These are phyloP conservation scores for Streblospio benedicti DNA, from an alignment of 1,140 invertebrate genomes.

Conservation along the genomic window DNA sequence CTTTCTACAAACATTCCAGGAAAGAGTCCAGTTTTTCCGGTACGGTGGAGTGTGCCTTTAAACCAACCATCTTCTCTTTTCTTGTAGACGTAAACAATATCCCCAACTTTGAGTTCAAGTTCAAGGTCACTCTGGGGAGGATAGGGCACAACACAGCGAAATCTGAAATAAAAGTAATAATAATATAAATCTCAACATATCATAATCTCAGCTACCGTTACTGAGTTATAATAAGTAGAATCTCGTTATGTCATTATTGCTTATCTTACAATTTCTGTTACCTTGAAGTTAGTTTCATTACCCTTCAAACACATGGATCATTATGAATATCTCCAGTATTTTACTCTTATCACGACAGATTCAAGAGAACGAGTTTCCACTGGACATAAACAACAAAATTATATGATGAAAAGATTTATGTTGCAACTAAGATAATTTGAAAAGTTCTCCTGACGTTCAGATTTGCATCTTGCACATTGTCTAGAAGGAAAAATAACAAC, in stretches of 20 bases:
- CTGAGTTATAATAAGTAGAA: neutral
- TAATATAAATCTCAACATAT: neutral
- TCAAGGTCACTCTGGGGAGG: slow-evolving; percentile 91
- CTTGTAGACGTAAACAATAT: slow-evolving; percentile 82
- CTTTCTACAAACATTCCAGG: slow-evolving; percentile 84
- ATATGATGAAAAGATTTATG: too few species aligned
- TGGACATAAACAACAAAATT: too few species aligned
- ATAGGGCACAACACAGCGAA: slow-evolving; percentile 83
- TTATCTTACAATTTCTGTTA: too few species aligned
- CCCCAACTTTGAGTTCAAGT: slow-evolving; percentile 76
- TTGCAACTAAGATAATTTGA: too few species aligned
- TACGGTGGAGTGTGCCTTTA: slow-evolving; percentile 80
- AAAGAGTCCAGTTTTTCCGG: slow-evolving; percentile 82
- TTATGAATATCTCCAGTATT: too few species aligned
- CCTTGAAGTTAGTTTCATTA: too few species aligned
- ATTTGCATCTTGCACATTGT: too few species aligned
- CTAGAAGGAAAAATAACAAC: neutral
- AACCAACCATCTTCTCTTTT: slow-evolving; percentile 93
- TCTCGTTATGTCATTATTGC: too few species aligned
- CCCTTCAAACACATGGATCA: too few species aligned
- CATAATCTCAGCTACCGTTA: neutral
- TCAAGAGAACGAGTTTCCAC: too few species aligned
- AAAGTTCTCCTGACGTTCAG: too few species aligned
- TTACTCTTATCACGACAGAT: too few species aligned
- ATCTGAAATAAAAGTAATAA: slow-evolving; percentile 45